phyloP scores from a whole-genome alignment of 2,797 vertebrate species.

The Peromyscus aztecus region DNA sequence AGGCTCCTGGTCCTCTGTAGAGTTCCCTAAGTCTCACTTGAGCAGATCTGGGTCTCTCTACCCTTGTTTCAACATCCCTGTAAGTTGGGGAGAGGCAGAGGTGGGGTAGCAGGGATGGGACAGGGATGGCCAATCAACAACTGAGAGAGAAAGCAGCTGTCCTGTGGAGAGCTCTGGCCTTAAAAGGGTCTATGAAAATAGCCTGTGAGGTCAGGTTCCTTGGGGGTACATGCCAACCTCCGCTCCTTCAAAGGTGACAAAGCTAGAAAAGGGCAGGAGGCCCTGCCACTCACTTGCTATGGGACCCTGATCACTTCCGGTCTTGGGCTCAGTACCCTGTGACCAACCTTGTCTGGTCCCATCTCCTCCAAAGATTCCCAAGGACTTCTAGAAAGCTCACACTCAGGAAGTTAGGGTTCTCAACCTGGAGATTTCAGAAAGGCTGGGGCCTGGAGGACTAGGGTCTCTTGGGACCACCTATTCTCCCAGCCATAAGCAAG shows the following conservation, averaged over 20 bases:
- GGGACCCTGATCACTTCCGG: neutral
- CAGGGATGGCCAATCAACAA: constrained; percentile 70
- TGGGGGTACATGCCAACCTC: neutral
- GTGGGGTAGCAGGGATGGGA: constrained; percentile 29
- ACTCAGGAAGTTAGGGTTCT: accelerated
- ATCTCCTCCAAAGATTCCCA: neutral
- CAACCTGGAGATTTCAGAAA: accelerated
- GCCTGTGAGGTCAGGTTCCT: constrained; percentile 51
- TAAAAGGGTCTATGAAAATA: constrained; percentile 87
- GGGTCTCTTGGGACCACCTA: neutral
- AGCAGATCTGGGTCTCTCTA: neutral
- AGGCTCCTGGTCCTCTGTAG: neutral
- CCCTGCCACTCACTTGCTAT: neutral
- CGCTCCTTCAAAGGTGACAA: constrained; percentile 4
- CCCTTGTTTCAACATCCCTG: too few relatives aligned
- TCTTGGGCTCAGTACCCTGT: neutral
- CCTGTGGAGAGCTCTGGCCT: constrained; percentile 53
- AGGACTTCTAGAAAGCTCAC: neutral
- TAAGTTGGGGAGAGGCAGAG: neutral
- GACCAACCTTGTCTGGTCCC: neutral
- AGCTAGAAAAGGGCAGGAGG: neutral
- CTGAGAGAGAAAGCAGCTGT: constrained; percentile 81
- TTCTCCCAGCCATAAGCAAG: neutral
- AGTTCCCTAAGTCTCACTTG: neutral
- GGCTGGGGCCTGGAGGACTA: neutral